A percentile compares a stretch with the other conserved stretches of the same genome.
phyloP scores from a whole-genome alignment of 2,113 vertebrate species.

The Sebastes fasciatus region DNA sequence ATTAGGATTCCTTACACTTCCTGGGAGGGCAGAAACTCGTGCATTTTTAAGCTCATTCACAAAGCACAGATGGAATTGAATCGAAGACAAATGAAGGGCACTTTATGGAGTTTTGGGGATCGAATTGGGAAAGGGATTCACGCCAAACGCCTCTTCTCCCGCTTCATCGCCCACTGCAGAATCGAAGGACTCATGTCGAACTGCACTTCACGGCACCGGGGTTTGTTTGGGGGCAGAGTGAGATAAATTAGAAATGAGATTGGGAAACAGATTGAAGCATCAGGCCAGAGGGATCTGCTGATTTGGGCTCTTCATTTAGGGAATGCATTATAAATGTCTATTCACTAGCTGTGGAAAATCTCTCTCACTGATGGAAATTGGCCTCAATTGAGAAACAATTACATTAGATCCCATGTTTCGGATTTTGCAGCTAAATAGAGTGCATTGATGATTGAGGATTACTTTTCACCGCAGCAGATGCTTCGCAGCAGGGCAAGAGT shows the following conservation, averaged over 20 bases:
- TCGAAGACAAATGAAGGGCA: slow-evolving; percentile 61
- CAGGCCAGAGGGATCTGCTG: slow-evolving; percentile 56
- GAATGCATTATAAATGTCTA: slow-evolving; percentile 63
- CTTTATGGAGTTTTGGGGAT: slow-evolving; percentile 47
- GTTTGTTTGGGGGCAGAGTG: slow-evolving; percentile 52
- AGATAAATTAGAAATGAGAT: slow-evolving; percentile 73
- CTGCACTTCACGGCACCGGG: slow-evolving; percentile 28
- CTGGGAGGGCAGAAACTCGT: slow-evolving; percentile 5
- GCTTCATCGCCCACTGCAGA: slow-evolving; percentile 34
- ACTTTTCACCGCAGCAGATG: slow-evolving; percentile 10
- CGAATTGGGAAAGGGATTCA: slow-evolving; percentile 48
- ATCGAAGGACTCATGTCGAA: slow-evolving; percentile 58
- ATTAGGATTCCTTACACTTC: slow-evolving; percentile 30
- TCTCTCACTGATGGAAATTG: slow-evolving; percentile 47
- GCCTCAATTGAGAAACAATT: slow-evolving; percentile 43
- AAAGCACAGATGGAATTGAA: slow-evolving; percentile 34
- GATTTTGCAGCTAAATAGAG: slow-evolving; percentile 39
- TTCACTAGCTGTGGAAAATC: slow-evolving; percentile 39
- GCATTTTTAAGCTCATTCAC: slow-evolving; percentile 31
- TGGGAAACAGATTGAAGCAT: slow-evolving; percentile 60
- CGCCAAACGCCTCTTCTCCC: slow-evolving; percentile 39
- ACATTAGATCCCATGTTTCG: slow-evolving; percentile 31
- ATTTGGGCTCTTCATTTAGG: slow-evolving; percentile 58
- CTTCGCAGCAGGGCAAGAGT: not conserved
- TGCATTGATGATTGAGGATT: slow-evolving; percentile 11